Base-by-base conservation (phyloP, 2,888 invertebrate species). In the Argynnis bischoffii region DNA sequence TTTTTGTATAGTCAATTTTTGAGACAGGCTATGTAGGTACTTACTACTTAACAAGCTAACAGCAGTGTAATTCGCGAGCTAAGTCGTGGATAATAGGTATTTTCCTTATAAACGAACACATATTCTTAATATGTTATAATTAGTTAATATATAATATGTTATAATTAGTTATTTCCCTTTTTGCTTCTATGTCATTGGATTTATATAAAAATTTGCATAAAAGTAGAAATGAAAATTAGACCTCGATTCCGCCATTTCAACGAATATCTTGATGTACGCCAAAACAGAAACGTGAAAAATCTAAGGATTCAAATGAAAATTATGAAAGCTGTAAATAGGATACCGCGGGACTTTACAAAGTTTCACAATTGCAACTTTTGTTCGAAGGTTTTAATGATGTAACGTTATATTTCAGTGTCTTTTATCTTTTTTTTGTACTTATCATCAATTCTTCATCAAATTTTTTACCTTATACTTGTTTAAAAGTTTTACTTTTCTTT, bases 331-430 rank as follows among this genome's bases (percentile, higher is more conserved):
- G 18, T 59, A 26, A 46, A 59, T 16, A 59, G n/a, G 21, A 47
- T 47, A 48, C 47, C 26, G 26, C 47, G 57, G n/a, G 15, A 35
- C 26, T 41, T 46, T 15, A 35, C 15, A n/a, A 48, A 59, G n/a
- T 48, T 59, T 48, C 13, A 48, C 16, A 48, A 59, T 59, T n/a
- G 14, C 16, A 26, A 59, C 48, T 59, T 11, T 41, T 59, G 59
- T 31, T 59, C 13, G 47, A n/a, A 16, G 59, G 21, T 59, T 57
- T 59, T 59, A 59, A 59, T 59, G n/a, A 59, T 48, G 59, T 59
- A 48, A 59, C 59, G 16, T 59, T 59, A 59, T 59, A 59, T 59
- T 16, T 47, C 48, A 16, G n/a, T 26, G 16, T 48, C 47, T 48
- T 26, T 59, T 48, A n/a, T 31, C 8, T n/a, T n/a, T 59, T 59